A percentile compares a stretch with the other conserved stretches of the same genome.
Conservation (phyloP, 2,888 invertebrate genomes). For the Acleris laterana region DNA sequence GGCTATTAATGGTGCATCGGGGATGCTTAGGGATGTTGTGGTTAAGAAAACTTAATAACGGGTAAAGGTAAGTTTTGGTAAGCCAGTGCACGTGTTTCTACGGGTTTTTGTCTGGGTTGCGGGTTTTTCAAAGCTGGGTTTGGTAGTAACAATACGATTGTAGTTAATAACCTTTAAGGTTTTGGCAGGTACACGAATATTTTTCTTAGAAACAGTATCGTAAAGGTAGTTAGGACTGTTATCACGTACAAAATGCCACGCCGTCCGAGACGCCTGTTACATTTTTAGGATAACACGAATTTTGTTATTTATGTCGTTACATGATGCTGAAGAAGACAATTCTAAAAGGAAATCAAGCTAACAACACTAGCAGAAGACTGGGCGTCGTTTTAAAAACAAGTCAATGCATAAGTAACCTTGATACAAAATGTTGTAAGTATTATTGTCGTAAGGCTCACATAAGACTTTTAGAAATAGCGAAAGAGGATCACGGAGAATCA, state of each 20-base stretch:
- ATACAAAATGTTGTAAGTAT: neutral
- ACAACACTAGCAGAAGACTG: neutral
- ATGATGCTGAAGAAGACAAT: neutral
- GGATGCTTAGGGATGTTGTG: neutral
- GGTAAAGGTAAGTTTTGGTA: too few species aligned
- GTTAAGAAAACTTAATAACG: neutral
- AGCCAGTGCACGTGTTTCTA: too few species aligned
- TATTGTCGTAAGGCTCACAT: neutral
- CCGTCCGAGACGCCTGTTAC: too few species aligned
- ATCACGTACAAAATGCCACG: too few species aligned
- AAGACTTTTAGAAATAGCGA: neutral
- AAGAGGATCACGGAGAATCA: conserved; percentile 24
- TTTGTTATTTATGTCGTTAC: neutral
- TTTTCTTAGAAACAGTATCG: too few species aligned
- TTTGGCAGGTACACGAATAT: too few species aligned
- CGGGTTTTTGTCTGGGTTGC: too few species aligned
- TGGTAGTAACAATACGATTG: too few species aligned
- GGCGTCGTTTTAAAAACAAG: neutral
- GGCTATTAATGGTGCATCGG: neutral
- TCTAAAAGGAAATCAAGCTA: neutral
- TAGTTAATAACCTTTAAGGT: too few species aligned
- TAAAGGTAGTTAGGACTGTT: too few species aligned
- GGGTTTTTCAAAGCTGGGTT: too few species aligned
- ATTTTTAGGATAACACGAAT: too few species aligned
- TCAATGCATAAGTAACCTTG: neutral